Conservation (phyloP, 1,140 invertebrate species). For the Drosophila serrata region DNA sequence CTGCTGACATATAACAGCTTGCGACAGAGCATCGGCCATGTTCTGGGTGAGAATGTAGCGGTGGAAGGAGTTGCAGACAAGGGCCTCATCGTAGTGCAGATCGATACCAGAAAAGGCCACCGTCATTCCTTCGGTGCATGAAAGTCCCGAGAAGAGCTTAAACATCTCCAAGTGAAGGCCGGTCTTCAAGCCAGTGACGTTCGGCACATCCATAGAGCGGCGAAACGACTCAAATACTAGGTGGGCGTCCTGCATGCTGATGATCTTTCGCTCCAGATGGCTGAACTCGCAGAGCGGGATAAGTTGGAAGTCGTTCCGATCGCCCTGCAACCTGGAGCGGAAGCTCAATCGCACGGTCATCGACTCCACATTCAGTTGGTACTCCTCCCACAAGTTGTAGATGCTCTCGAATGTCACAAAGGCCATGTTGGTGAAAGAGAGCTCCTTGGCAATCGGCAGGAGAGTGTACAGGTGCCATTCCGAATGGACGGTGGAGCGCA, state of each 20-base stretch:
- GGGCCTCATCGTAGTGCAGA: conserved; percentile 21
- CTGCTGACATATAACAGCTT: conserved; percentile 10
- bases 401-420: conserved; percentile 73
- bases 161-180: conserved; percentile 53
- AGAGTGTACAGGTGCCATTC: conserved; percentile 76
- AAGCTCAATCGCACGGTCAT: conserved; percentile 53
- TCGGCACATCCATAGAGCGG: background rate
- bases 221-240: conserved; percentile 63
- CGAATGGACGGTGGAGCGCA: conserved; percentile 49
- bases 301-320: conserved; percentile 31
- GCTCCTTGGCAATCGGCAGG: conserved; percentile 67
- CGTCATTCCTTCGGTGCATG: conserved; percentile 40
- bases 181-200: conserved; percentile 52
- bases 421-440: conserved; percentile 61
- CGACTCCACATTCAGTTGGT: conserved; percentile 18
- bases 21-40: conserved; percentile 35
- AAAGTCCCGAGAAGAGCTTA: conserved; percentile 37
- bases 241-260: conserved; percentile 27
- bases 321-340: conserved; percentile 30
- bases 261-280: conserved; percentile 19
- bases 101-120: conserved; percentile 45
- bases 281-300: conserved; percentile 56
- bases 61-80: conserved; percentile 69
- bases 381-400: conserved; percentile 56
- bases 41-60: conserved; percentile 63